phyloP scores from a whole-genome alignment of 2,113 vertebrate genomes.

The Mobula birostris region DNA sequence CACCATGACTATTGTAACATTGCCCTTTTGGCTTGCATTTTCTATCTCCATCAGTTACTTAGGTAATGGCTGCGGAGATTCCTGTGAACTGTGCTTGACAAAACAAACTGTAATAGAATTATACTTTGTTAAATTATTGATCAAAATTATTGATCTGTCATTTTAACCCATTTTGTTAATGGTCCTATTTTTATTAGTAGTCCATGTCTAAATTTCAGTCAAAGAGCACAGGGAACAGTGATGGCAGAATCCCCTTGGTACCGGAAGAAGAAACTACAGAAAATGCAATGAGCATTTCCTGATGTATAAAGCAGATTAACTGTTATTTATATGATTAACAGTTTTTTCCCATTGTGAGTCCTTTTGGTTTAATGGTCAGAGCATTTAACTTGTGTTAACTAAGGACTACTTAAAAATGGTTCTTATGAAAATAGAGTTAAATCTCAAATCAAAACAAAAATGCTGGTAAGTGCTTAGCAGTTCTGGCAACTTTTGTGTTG shows the following conservation, averaged over 20 bases:
- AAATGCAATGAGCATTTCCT: background rate
- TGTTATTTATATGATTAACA: background rate
- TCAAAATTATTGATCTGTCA: slow-evolving; percentile 32
- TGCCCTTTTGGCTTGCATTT: no score
- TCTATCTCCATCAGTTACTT: no score
- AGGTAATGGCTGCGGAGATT: background rate
- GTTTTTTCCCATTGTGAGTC: background rate
- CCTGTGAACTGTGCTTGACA: background rate
- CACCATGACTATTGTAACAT: no score
- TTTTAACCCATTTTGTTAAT: slow-evolving; percentile 11
- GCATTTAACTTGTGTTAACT: background rate
- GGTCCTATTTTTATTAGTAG: background rate
- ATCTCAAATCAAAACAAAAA: background rate
- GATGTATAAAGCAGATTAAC: background rate
- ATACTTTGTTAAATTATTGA: slow-evolving; percentile 34
- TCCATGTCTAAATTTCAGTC: background rate
- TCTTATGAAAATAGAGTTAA: background rate
- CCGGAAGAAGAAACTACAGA: background rate
- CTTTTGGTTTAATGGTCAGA: background rate
- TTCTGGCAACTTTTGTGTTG: background rate
- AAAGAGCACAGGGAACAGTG: background rate
- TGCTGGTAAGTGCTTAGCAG: background rate
- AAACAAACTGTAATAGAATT: slow-evolving; percentile 24
- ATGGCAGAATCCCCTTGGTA: background rate
- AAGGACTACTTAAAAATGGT: background rate